These are phyloP conservation scores for Hormiphora californensis DNA, from an alignment of 37 sponge, comb jelly and placozoan species.

Conservation along the genomic window DNA sequence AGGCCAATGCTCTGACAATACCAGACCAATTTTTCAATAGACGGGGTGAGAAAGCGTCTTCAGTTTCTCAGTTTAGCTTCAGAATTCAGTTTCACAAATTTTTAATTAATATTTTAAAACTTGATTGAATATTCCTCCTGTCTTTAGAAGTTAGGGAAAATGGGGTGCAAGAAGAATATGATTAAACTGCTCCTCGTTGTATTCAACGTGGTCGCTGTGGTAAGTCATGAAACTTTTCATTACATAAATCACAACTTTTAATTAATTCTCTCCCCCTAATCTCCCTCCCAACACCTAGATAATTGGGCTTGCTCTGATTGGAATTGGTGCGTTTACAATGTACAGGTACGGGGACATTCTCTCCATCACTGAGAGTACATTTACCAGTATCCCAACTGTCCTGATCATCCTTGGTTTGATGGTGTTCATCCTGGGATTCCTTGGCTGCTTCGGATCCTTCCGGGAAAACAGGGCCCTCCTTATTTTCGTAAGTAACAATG, in stretches of 20 bases:
- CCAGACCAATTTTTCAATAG: no score
- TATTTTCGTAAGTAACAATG: conserved; percentile 24
- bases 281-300: not conserved
- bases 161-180: conserved; percentile 53
- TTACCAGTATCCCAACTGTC: conserved; percentile 39
- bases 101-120: no score
- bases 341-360: conserved; percentile 31
- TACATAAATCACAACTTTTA: not conserved
- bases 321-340: conserved; percentile 33
- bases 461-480: conserved; percentile 5
- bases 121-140: no score
- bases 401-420: conserved; percentile 44
- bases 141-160: no score
- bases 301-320: conserved; percentile 51
- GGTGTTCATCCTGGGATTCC: conserved; percentile 45
- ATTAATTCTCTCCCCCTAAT: not conserved
- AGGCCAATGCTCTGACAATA: no score
- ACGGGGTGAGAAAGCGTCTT: no score
- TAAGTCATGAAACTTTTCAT: not conserved
- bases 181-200: conserved; percentile 43
- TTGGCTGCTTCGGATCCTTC: conserved; percentile 55
- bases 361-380: conserved; percentile 16
- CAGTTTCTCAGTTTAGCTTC: no score
- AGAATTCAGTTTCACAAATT: no score
- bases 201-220: conserved; percentile 41